Evolutionary conservation across 2,888 invertebrate species (phyloP), one percentile per base, ranked within the genome.

Genomic region (Salpingus planirostris): DNA sequence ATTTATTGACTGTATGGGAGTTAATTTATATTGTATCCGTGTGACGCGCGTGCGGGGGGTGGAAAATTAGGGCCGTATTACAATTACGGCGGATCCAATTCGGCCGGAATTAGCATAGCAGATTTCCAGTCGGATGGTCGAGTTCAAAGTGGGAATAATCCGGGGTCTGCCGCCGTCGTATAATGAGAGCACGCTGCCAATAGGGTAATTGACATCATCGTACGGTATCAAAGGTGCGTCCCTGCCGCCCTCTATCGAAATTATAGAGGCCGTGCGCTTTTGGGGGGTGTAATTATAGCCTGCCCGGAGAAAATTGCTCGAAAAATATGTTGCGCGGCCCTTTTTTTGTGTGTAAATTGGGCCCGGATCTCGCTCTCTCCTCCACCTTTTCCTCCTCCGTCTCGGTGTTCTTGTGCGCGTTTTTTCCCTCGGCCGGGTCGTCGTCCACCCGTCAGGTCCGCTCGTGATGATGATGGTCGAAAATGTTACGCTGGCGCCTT

Each of bases 271-370:
- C 48, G n/a, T n/a, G n/a, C n/a, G 55, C 56, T 55, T 34, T 44
- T 50, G 53, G 59, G 59, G 60, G 59, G 57, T 59, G 59, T 62
- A 62, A 62, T 62, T 62, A 62, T 57, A 60, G 57, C 50, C 52
- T 58, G 58, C 52, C 56, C 54, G 50, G 49, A 58, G 58, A 59
- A 62, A 61, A 61, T 60, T 60, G 57, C 55, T 54, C 54, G 52
- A 57, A 59, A 58, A 60, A 59, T 60, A 58, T 58, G 56, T 48
- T 50, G 52, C 38, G 33, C 18, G 27, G 30, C 29, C 34, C 34
- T 34, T 35, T 35, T 35, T 33, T 38, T 38, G 33, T 32, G 28
- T 27, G 24, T 25, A 29, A 31, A 33, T 31, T 35, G 36, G 31
- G 28, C 31, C 32, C 36, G 28, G 36, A 36, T 36, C 32, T 32